These are phyloP conservation scores for Andrena bucephala DNA, from an alignment of 2,888 invertebrate genomes.

Conservation along the genomic window DNA sequence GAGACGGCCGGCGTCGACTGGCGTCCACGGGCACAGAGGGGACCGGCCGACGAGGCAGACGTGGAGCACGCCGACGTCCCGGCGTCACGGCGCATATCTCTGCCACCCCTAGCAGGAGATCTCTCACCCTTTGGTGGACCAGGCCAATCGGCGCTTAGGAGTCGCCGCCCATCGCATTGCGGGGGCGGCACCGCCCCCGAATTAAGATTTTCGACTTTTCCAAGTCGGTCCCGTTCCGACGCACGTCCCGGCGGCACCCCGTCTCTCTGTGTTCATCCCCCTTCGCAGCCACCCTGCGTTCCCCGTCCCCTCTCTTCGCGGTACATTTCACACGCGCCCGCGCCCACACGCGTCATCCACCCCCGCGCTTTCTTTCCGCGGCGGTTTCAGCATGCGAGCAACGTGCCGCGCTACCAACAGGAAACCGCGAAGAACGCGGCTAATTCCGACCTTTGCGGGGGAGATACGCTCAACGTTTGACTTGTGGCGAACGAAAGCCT, in stretches of 20 bases:
- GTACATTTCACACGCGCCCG: constrained; percentile 29
- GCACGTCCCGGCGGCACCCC: constrained; percentile 29
- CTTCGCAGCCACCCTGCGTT: constrained; percentile 21
- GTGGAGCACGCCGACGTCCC: constrained; percentile 73
- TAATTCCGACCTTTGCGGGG: constrained; percentile 71
- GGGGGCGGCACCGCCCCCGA: constrained; percentile 80
- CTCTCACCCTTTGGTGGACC: constrained; percentile 72
- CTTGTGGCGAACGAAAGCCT: constrained; percentile 13
- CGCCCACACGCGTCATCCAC: constrained; percentile 9
- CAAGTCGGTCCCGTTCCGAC: constrained; percentile 60
- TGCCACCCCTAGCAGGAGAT: constrained; percentile 68
- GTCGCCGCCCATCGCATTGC: constrained; percentile 77
- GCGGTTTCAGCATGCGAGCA: constrained; percentile 43
- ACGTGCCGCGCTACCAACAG: constrained; percentile 30
- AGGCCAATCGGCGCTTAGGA: constrained; percentile 80
- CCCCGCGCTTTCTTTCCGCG: constrained; percentile 23
- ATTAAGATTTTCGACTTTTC: constrained; percentile 84
- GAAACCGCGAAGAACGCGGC: constrained; percentile 52
- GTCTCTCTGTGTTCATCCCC: constrained; percentile 40
- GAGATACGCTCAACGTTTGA: constrained; percentile 3
- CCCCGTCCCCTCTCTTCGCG: constrained; percentile 23
- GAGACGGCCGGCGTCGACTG: constrained; percentile 84
- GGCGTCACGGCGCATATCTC: constrained; percentile 79
- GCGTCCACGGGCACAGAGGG: constrained; percentile 66
- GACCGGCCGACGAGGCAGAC: constrained; percentile 48